These are phyloP conservation scores for Ichneumon xanthorius DNA, from an alignment of 2,888 invertebrate genomes.

Conservation along the genomic window DNA sequence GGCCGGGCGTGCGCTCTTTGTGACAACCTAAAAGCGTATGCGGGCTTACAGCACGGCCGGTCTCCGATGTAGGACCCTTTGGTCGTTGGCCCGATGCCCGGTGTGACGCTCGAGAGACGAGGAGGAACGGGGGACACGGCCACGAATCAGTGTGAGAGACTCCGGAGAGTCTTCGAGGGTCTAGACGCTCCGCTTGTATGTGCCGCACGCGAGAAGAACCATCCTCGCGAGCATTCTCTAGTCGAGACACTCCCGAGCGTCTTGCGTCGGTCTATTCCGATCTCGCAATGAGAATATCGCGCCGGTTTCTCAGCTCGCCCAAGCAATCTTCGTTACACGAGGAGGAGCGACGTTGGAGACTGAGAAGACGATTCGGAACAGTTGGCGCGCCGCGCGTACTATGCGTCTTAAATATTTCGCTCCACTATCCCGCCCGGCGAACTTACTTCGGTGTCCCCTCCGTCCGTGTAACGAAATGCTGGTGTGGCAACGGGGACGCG, in stretches of 20 bases:
- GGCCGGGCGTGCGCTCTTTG: slow-evolving; percentile 43
- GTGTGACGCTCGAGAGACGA: background rate
- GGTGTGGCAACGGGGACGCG: slow-evolving; percentile 11
- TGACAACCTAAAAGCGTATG: slow-evolving; percentile 61
- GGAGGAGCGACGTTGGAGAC: slow-evolving; percentile 13
- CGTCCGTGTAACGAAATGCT: background rate
- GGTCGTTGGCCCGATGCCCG: slow-evolving; percentile 74
- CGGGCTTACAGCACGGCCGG: background rate
- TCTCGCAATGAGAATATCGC: slow-evolving; percentile 11
- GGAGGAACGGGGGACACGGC: background rate
- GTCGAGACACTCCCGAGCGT: slow-evolving; percentile 11
- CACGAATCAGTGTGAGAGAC: slow-evolving; percentile 19
- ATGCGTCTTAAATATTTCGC: slow-evolving; percentile 55
- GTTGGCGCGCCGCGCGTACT: slow-evolving; percentile 26
- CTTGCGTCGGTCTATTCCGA: slow-evolving; percentile 49
- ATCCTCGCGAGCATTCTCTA: slow-evolving; percentile 25
- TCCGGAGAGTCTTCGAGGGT: slow-evolving; percentile 35
- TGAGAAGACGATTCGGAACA: slow-evolving; percentile 43
- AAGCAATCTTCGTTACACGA: background rate
- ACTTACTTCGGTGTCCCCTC: background rate
- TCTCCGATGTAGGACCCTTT: slow-evolving; percentile 52
- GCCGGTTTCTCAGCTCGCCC: background rate
- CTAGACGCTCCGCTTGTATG: slow-evolving; percentile 52
- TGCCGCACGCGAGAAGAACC: slow-evolving; percentile 7
- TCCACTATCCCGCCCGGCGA: slow-evolving; percentile 30